phyloP scores from a whole-genome alignment of 2,113 vertebrate genomes.

The Paracanthobrama guichenoti region DNA sequence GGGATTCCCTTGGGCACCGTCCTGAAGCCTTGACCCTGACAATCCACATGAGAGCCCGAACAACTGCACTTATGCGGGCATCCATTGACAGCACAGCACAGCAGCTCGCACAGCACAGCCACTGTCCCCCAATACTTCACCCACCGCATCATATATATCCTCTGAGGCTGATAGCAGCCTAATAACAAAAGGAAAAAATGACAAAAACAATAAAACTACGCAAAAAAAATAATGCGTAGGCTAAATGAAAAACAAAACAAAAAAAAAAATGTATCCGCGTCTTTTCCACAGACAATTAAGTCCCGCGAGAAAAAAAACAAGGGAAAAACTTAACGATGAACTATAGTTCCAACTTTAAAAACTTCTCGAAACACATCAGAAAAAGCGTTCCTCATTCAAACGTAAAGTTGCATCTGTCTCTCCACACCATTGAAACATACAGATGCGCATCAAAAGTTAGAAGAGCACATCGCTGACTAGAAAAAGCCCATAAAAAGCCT shows the following conservation, averaged over 20 bases:
- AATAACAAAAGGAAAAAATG: neutral
- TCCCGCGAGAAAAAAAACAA: neutral
- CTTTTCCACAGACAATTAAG: neutral
- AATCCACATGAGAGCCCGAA: constrained; percentile 95
- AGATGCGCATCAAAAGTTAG: constrained; percentile 45
- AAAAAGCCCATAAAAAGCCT: neutral
- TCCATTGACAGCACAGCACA: constrained; percentile 76
- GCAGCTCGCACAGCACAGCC: constrained; percentile 73
- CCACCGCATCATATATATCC: constrained; percentile 63
- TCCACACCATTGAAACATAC: constrained; percentile 8
- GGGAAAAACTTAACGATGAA: constrained; percentile 3
- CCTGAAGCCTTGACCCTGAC: constrained; percentile 90
- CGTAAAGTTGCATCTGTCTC: constrained; percentile 46
- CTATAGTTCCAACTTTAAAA: constrained; percentile 57
- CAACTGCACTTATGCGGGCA: constrained; percentile 98
- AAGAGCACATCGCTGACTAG: constrained; percentile 11
- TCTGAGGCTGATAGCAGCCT: constrained; percentile 73
- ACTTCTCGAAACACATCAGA: constrained; percentile 55
- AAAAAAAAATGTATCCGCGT: constrained; percentile 47
- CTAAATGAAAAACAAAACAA: neutral
- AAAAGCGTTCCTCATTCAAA: constrained; percentile 47
- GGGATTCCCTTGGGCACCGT: constrained; percentile 90
- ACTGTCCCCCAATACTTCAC: constrained; percentile 70
- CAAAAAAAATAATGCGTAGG: neutral
- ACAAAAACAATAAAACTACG: neutral